Evolutionary conservation across 2,888 invertebrate species (phyloP), one percentile per base, ranked within the genome.

Genomic region (Chloroclystis v-ata): DNA sequence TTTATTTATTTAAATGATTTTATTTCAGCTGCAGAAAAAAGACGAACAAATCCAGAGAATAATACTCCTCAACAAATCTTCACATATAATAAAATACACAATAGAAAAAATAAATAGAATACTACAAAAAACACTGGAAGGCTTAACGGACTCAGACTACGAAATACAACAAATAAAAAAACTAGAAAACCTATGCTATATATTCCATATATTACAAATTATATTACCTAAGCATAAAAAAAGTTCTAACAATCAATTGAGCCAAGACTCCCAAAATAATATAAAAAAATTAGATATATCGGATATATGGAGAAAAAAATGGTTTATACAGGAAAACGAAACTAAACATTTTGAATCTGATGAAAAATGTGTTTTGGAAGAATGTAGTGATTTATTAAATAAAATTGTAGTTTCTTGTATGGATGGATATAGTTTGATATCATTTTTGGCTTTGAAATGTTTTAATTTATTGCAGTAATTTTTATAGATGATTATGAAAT

Each of bases 221-320:
- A 44, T 84, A 29, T 25, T 86, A 29, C 67, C 71, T 51, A 72
- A 61, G 48, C 67, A 76, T 42, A 53, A 60, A 3, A 61, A 62
- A 52, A 9, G 20, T 0, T 20, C 2, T 20, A 47, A 47, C 0
- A 64, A 59, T 47, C 52, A 58, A 1, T 9, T 30, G 1, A 67
- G 47, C 0, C 69, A 70, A 41, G 43, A 32, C 0, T 73, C 75
- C 0, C 77, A 77, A 41, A 65, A 69, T 0, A 68, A 65, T 0
- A 47, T 78, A 0, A 82, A 69, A 52, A 78, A 63, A 4, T 81
- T 72, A 52, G 67, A 73, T 0, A 62, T 86, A 10, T 61, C 73
- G 0, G 82, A 83, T 16, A 65, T 85, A 8, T 86, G 86, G 86
- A 63, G 75, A 28, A 78, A 61, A 41, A 84, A 79, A 58, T 86